Evolutionary conservation across 92 coral and sea anemone genomes (phyloP).

Genomic region (Epizoanthus ramosus): DNA sequence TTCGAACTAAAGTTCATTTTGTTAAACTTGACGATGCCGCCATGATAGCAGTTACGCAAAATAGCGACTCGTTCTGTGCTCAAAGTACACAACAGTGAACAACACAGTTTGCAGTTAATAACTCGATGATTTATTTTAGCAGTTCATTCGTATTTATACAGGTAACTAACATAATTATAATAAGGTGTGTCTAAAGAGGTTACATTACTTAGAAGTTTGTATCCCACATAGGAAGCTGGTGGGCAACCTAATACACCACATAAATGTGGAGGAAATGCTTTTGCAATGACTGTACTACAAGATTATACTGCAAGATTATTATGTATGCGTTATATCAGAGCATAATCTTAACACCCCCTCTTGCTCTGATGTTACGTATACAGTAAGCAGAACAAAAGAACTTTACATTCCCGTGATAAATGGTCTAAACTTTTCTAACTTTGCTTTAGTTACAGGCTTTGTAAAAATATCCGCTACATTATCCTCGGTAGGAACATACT

Average conservation of each 20-base stretch:
- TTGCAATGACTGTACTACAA: too few relatives aligned
- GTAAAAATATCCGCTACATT: slow-evolving; percentile 38
- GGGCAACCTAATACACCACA: neutral
- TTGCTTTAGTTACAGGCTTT: slow-evolving; percentile 21
- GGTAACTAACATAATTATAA: neutral
- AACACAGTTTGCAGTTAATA: slow-evolving; percentile 20
- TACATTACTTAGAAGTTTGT: too few relatives aligned
- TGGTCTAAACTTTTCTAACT: slow-evolving; percentile 4
- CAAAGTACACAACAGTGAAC: neutral
- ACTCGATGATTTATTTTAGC: slow-evolving; percentile 31
- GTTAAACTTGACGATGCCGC: too few relatives aligned
- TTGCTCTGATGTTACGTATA: slow-evolving; percentile 13
- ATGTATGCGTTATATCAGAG: neutral
- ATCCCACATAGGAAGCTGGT: neutral
- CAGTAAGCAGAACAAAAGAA: neutral
- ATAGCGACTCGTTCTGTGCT: neutral
- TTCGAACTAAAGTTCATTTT: too few relatives aligned
- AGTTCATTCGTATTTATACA: slow-evolving; percentile 12
- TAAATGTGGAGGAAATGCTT: too few relatives aligned
- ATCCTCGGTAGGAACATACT: slow-evolving; percentile 24
- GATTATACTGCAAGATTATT: too few relatives aligned
- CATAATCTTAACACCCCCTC: slow-evolving; percentile 20
- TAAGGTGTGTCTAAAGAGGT: slow-evolving; percentile 9
- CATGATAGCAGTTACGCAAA: neutral
- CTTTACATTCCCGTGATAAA: slow-evolving; percentile 15